These are phyloP conservation scores for Pygathrix nemaeus DNA, from an alignment of 2,113 vertebrate genomes.

Conservation along the genomic window DNA sequence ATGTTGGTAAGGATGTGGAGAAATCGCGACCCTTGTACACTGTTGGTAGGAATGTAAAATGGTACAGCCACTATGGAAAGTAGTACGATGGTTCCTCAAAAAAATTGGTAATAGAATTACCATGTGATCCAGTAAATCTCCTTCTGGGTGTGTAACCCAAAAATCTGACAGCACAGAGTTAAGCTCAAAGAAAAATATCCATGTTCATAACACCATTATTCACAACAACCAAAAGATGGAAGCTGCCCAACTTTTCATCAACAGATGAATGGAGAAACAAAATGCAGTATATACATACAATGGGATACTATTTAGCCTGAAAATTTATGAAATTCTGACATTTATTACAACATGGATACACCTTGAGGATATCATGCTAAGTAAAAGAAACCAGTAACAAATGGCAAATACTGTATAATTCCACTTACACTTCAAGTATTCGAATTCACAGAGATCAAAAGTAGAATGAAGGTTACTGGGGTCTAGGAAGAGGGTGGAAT, in stretches of 20 bases:
- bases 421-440: neutral
- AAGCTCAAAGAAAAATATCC: neutral
- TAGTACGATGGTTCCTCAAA: neutral
- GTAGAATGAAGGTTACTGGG: neutral
- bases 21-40: neutral
- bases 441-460: neutral
- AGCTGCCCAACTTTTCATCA: neutral
- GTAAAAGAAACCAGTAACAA: neutral
- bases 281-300: neutral
- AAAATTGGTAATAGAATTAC: neutral
- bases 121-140: neutral
- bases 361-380: neutral
- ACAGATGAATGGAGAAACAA: neutral
- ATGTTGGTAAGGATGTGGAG: neutral
- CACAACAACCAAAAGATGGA: neutral
- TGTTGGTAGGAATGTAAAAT: neutral
- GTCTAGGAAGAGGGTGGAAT: neutral
- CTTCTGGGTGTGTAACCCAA: neutral
- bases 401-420: neutral
- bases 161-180: neutral
- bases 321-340: neutral
- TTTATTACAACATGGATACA: neutral
- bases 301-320: neutral
- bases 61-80: neutral
- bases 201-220: neutral